phyloP scores from a whole-genome alignment of 2,888 invertebrate genomes.

The Omphaloscelis lunosa region DNA sequence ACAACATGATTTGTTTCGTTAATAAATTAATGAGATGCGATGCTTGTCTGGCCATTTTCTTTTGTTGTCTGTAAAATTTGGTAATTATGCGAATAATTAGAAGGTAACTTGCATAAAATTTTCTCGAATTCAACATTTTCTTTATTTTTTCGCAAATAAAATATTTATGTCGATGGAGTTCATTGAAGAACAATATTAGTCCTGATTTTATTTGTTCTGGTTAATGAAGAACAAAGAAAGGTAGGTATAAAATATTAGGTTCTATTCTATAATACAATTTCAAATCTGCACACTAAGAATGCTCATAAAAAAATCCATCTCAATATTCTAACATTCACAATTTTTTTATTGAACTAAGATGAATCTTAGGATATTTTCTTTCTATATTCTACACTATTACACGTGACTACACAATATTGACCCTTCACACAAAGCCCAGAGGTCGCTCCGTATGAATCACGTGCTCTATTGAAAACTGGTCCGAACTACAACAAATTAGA shows the following conservation, averaged over 20 bases:
- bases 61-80: constrained; percentile 26
- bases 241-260: no score
- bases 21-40: constrained; percentile 12
- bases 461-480: constrained; percentile 56
- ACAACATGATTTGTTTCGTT: constrained; percentile 8
- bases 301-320: no score
- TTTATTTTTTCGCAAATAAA: no score
- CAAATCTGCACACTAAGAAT: neutral
- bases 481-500: constrained; percentile 51
- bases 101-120: no score
- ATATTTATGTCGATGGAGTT: no score
- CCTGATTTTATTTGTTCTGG: no score
- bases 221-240: no score
- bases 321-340: neutral
- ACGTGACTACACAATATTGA: constrained; percentile 9
- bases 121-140: neutral
- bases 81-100: constrained; percentile 36
- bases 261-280: no score
- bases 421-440: constrained; percentile 23
- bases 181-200: no score
- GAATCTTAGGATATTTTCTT: neutral
- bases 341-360: neutral
- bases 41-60: constrained; percentile 18
- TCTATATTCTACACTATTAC: neutral
- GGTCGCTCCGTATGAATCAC: constrained; percentile 26